Conservation (phyloP, 2,113 vertebrate genomes). For the Xenopus tropicalis region UCB_Xtro_10.0 CM004449.2:89091001-89091500, state of each 20-base stretch:
- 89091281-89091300: conserved; percentile 14
- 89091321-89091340: conserved; percentile 8
- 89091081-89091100: neutral
- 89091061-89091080: neutral
- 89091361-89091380: too few species aligned
- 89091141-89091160: conserved; percentile 35
- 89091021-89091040: too few species aligned
- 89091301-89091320: conserved; percentile 19
- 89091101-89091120: conserved; percentile 9
- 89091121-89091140: conserved; percentile 16
- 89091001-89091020: too few species aligned
- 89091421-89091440: too few species aligned
- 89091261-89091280: conserved; percentile 40
- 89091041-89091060: neutral
- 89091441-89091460: too few species aligned
- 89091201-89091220: conserved; percentile 42
- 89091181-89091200: conserved; percentile 36
- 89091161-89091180: conserved; percentile 44
- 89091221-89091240: conserved; percentile 42
- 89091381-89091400: too few species aligned
- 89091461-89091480: too few species aligned
- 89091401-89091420: too few species aligned
- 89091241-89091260: conserved; percentile 32
- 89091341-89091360: too few species aligned
- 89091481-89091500: too few species aligned